Evolutionary conservation across 2,888 invertebrate species (phyloP).

Genomic region (Pterostichus madidus): DNA sequence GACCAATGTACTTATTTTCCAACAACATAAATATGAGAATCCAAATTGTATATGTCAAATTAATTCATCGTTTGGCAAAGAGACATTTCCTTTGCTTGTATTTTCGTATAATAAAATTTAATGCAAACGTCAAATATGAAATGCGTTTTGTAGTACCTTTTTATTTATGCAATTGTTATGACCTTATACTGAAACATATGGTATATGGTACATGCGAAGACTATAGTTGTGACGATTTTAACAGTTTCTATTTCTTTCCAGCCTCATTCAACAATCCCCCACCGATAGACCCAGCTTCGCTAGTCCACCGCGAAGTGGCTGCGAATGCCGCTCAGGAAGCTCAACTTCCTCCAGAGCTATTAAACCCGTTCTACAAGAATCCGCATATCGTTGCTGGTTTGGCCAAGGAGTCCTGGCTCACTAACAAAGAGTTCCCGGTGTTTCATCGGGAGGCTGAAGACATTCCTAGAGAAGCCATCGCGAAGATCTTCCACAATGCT

Average conservation of each 20-base stretch:
- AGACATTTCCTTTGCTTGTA: too few relatives aligned
- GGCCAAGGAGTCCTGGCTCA: slow-evolving; percentile 89
- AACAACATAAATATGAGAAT: too few relatives aligned
- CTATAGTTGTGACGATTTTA: neutral
- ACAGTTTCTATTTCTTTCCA: neutral
- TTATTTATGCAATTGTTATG: too few relatives aligned
- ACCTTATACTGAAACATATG: too few relatives aligned
- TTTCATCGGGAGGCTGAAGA: slow-evolving; percentile 89
- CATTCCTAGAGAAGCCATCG: slow-evolving; percentile 88
- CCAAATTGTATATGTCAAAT: too few relatives aligned
- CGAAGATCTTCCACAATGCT: slow-evolving; percentile 86
- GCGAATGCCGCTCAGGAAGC: slow-evolving; percentile 86
- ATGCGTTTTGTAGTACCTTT: too few relatives aligned
- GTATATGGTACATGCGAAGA: too few relatives aligned
- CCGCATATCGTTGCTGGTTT: slow-evolving; percentile 86
- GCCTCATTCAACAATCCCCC: slow-evolving; percentile 58
- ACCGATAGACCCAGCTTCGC: slow-evolving; percentile 67
- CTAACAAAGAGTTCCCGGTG: slow-evolving; percentile 88
- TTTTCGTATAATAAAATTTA: too few relatives aligned
- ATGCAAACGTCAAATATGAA: too few relatives aligned
- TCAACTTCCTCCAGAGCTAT: slow-evolving; percentile 84
- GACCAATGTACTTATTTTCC: too few relatives aligned
- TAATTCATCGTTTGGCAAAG: too few relatives aligned
- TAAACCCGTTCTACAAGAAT: slow-evolving; percentile 88
- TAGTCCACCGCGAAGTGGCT: slow-evolving; percentile 86